phyloP scores from a whole-genome alignment of 2,797 vertebrate species.

The Gymnoscopelus microlampas region DNA sequence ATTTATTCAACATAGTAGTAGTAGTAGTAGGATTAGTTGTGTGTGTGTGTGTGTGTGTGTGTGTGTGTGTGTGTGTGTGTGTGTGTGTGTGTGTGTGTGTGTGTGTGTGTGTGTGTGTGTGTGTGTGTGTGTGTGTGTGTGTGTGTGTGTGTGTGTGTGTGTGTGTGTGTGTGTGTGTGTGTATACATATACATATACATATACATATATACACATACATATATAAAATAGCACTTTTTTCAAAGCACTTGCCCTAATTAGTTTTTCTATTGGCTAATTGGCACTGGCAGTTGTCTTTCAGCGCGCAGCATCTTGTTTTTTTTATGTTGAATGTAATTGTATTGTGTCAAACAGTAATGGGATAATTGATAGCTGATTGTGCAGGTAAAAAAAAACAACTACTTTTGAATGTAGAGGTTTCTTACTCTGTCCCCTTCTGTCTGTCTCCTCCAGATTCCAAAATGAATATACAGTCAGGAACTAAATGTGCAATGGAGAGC shows the following conservation, averaged over 20 bases:
- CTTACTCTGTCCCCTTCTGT: constrained; percentile 69
- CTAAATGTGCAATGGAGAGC: constrained; percentile 96
- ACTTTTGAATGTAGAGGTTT: constrained; percentile 27
- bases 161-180: neutral
- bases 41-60: neutral
- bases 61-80: no score
- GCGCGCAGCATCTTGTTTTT: neutral
- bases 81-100: no score
- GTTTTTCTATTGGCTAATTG: no score
- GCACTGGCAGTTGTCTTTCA: no score
- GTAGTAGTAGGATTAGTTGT: neutral
- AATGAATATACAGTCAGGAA: constrained; percentile 99
- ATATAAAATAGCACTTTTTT: no score
- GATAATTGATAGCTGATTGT: neutral
- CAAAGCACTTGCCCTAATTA: no score
- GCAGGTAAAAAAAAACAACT: no score
- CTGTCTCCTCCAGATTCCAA: constrained; percentile 92
- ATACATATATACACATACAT: no score
- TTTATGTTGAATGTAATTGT: constrained; percentile 9
- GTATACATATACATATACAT: no score
- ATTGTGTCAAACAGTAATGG: neutral
- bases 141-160: no score
- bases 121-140: no score
- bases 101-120: no score
- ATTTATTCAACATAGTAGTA: neutral